phyloP scores from a whole-genome alignment of 2,113 vertebrate genomes.

The Otus sunia region DNA sequence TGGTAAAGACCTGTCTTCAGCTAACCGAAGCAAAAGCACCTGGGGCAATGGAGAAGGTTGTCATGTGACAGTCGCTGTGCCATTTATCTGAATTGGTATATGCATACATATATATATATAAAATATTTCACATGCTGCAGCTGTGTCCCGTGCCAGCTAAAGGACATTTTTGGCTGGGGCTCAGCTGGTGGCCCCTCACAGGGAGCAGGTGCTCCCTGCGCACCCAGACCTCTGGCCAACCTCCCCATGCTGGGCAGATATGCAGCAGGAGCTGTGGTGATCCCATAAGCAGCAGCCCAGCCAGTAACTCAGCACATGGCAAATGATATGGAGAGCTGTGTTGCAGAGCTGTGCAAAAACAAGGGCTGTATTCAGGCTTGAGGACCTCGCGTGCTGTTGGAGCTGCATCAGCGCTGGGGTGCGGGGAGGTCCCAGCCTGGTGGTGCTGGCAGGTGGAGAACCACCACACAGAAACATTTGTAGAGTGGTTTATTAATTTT shows the following conservation, averaged over 20 bases:
- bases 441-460: not conserved
- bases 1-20: not conserved
- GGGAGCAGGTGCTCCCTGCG: accelerated
- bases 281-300: not conserved
- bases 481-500: not conserved
- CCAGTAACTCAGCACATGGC: accelerated
- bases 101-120: no score
- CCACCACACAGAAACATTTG: not conserved
- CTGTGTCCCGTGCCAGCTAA: not conserved
- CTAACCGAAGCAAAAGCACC: accelerated
- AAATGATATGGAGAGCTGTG: accelerated
- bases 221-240: not conserved
- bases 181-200: not conserved
- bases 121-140: accelerated
- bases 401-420: not conserved
- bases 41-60: not conserved
- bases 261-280: not conserved
- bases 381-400: not conserved
- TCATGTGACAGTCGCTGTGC: accelerated
- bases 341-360: not conserved
- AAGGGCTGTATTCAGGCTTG: accelerated
- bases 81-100: accelerated
- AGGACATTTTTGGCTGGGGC: not conserved
- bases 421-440: accelerated
- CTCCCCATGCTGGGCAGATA: not conserved